Evolutionary conservation across 2,113 vertebrate genomes (phyloP).

Genomic region (Bos taurus): DNA sequence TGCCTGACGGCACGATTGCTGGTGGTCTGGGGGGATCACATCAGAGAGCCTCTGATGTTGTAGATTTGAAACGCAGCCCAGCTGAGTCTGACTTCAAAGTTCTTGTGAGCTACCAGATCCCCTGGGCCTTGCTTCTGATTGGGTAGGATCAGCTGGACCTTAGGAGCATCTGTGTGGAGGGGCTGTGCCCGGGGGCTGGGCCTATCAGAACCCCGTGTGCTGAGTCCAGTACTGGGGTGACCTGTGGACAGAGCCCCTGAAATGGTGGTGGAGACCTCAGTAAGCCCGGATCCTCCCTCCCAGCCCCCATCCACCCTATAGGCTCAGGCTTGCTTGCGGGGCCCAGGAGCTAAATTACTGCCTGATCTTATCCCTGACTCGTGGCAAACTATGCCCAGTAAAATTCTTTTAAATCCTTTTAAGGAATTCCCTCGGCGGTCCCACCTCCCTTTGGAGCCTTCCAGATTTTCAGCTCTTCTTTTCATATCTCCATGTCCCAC

Average conservation of each 20-base stretch:
- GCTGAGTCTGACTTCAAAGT: neutral
- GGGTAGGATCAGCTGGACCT: neutral
- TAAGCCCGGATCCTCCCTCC: neutral
- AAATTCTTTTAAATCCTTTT: conserved; percentile 67
- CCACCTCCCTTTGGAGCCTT: conserved; percentile 20
- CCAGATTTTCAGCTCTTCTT: conserved; percentile 39
- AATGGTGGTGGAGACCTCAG: neutral
- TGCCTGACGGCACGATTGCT: neutral
- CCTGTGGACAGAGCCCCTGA: neutral
- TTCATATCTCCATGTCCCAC: neutral
- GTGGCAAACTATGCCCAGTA: conserved; percentile 50
- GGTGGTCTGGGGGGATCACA: neutral
- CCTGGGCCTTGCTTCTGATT: neutral
- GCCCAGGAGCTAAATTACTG: neutral
- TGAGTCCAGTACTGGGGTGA: neutral
- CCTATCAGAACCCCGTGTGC: neutral
- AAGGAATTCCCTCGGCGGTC: conserved; percentile 56
- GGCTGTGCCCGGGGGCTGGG: neutral
- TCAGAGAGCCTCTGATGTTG: neutral
- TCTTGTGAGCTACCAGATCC: neutral
- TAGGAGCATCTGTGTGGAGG: neutral
- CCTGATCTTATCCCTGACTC: conserved; percentile 34
- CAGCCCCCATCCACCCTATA: neutral
- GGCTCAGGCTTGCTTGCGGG: neutral
- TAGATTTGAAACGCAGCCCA: neutral